Percentiles rank a stretch among this genome's conserved stretches.
phyloP scores from a whole-genome alignment of 2,797 vertebrate species.

The Leptodactylus fallax region DNA sequence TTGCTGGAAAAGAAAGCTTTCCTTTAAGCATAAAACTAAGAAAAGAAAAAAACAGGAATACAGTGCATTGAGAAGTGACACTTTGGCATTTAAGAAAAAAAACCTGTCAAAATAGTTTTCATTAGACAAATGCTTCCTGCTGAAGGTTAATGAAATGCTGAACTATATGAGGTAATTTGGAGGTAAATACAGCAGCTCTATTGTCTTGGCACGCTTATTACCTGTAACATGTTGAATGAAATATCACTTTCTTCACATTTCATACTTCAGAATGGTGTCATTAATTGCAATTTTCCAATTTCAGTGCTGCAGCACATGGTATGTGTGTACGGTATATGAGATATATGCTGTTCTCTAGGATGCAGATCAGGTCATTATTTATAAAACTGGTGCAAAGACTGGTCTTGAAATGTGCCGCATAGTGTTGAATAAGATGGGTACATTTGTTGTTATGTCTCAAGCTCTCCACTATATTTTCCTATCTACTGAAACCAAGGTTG shows the following conservation, averaged over 20 bases:
- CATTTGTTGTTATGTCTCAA: too few relatives aligned
- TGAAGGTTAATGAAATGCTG: constrained; percentile 65
- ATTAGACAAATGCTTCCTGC: constrained; percentile 46
- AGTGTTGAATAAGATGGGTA: too few relatives aligned
- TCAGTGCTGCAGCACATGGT: not conserved
- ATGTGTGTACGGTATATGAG: not conserved
- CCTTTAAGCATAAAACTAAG: not conserved
- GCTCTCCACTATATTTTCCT: too few relatives aligned
- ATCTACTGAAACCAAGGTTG: too few relatives aligned
- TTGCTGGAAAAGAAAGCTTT: not conserved
- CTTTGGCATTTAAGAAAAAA: constrained; percentile 48
- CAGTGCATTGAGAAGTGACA: constrained; percentile 9
- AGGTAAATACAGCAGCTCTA: constrained; percentile 48
- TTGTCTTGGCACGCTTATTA: constrained; percentile 54
- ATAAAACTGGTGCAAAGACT: too few relatives aligned
- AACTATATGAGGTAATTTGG: constrained; percentile 52
- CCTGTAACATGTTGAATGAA: constrained; percentile 9
- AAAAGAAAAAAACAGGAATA: not conserved
- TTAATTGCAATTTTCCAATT: not conserved
- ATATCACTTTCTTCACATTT: constrained; percentile 31
- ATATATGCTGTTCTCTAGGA: too few relatives aligned
- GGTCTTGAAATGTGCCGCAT: too few relatives aligned
- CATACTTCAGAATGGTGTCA: constrained; percentile 46
- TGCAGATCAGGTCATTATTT: not conserved
- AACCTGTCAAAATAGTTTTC: constrained; percentile 27